These are phyloP conservation scores for Oxycera nigricornis DNA, from an alignment of 2,888 invertebrate species.

Conservation along the genomic window DNA sequence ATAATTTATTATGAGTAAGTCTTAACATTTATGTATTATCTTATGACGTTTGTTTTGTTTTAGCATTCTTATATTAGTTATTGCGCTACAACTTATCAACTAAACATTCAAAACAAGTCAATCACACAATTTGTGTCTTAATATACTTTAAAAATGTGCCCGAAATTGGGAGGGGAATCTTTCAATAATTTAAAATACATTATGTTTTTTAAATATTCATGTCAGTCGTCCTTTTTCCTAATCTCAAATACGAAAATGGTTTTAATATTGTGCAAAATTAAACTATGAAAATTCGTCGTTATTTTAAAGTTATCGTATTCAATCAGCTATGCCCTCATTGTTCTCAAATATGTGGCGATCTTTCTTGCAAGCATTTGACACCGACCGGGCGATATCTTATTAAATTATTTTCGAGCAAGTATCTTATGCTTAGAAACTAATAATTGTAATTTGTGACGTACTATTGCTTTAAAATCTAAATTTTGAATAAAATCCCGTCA, in stretches of 20 bases:
- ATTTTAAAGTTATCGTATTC: too few species aligned
- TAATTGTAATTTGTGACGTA: slow-evolving; percentile 22
- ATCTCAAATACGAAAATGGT: slow-evolving; percentile 30
- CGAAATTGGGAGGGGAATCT: background rate
- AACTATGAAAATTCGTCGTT: background rate
- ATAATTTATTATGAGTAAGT: slow-evolving; percentile 24
- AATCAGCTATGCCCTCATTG: too few species aligned
- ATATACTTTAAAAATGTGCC: too few species aligned
- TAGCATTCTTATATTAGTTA: slow-evolving; percentile 9
- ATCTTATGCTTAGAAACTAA: too few species aligned
- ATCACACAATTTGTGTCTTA: slow-evolving; percentile 3
- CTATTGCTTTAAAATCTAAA: background rate
- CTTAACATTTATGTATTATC: slow-evolving; percentile 36
- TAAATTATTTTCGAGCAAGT: too few species aligned
- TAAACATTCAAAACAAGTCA: background rate
- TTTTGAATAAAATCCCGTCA: background rate
- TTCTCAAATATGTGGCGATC: too few species aligned
- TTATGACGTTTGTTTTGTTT: slow-evolving; percentile 34
- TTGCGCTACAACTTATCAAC: slow-evolving; percentile 32
- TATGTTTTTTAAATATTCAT: slow-evolving; percentile 4
- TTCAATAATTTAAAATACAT: slow-evolving; percentile 30
- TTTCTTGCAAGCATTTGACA: too few species aligned
- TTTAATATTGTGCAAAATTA: slow-evolving; percentile 22
- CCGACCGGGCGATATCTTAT: too few species aligned
- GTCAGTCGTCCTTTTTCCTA: slow-evolving; percentile 55